phyloP scores from a whole-genome alignment of 2,113 vertebrate genomes.

The Ophthalmolycus amberensis region DNA sequence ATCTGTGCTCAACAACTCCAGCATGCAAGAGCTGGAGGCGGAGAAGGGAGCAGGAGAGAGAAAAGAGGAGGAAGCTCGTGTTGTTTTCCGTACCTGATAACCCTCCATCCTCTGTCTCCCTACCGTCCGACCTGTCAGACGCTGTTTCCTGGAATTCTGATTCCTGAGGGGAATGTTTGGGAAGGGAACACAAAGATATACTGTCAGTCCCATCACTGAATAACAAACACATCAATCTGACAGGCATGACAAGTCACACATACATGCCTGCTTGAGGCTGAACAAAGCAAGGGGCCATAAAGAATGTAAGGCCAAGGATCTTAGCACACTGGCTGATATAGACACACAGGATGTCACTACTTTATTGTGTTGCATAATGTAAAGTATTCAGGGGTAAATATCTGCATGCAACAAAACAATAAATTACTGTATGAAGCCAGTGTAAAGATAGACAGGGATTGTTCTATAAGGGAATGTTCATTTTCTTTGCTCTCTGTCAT shows the following conservation, averaged over 20 bases:
- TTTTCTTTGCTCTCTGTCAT: conserved; percentile 27
- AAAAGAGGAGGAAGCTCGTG: conserved; percentile 70
- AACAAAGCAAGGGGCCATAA: conserved; percentile 9
- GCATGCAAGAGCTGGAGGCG: conserved; percentile 14
- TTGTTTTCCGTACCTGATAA: conserved; percentile 84
- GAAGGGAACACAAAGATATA: conserved; percentile 61
- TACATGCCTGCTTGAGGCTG: conserved; percentile 2
- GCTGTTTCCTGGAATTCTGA: conserved; percentile 78
- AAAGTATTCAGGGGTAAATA: not conserved
- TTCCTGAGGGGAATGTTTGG: conserved; percentile 64
- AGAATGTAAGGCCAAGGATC: conserved; percentile 1
- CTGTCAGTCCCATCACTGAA: conserved; percentile 72
- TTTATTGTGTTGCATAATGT: not conserved
- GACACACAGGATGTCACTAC: not conserved
- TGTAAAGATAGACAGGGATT: not conserved
- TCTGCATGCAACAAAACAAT: not conserved
- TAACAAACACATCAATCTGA: conserved; percentile 72
- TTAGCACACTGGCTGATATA: not conserved
- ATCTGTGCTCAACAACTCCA: conserved; percentile 33
- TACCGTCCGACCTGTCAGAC: conserved; percentile 72
- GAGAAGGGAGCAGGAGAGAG: conserved; percentile 32
- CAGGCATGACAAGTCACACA: not conserved
- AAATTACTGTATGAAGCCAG: not conserved
- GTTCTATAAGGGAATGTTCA: not conserved
- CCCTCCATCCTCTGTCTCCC: conserved; percentile 76